Evolutionary conservation across 2,113 vertebrate genomes (phyloP).

Genomic region (Plestiodon gilberti): DNA sequence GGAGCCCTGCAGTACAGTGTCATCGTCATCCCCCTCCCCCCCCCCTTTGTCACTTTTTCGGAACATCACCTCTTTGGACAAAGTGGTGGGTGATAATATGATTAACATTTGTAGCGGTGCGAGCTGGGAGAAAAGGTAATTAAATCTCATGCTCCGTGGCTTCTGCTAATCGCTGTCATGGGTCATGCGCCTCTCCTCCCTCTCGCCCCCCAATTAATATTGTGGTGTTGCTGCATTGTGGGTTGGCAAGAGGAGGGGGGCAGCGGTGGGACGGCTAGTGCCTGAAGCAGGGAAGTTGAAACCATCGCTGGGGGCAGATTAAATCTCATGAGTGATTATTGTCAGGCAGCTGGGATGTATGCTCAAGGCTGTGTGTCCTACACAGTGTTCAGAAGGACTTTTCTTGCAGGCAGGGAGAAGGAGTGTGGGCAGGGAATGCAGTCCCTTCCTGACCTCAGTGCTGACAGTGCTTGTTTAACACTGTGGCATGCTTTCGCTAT

Average conservation of each 20-base stretch:
- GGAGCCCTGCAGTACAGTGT: background rate
- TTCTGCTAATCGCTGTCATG: constrained; percentile 58
- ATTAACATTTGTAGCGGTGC: constrained; percentile 67
- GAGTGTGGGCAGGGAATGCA: too few species aligned
- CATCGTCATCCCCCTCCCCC: too few species aligned
- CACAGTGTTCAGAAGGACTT: too few species aligned
- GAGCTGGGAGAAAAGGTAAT: constrained; percentile 66
- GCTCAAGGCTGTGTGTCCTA: too few species aligned
- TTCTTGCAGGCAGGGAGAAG: too few species aligned
- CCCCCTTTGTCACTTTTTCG: constrained; percentile 27
- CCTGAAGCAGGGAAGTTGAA: background rate
- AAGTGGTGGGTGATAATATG: constrained; percentile 55
- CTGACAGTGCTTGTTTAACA: too few species aligned
- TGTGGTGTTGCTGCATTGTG: background rate
- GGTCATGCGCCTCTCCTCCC: constrained; percentile 46
- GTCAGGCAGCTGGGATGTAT: too few species aligned
- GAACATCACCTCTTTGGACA: constrained; percentile 45
- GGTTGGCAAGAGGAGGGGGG: background rate
- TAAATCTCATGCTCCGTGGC: constrained; percentile 63
- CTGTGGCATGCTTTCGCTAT: too few species aligned
- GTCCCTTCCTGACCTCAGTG: too few species aligned
- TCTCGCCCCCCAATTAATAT: background rate
- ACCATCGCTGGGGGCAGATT: too few species aligned
- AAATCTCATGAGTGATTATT: too few species aligned
- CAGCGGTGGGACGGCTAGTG: background rate